phyloP scores from a whole-genome alignment of 1,140 invertebrate species.

The Ptiloglossa arizonensis region DNA sequence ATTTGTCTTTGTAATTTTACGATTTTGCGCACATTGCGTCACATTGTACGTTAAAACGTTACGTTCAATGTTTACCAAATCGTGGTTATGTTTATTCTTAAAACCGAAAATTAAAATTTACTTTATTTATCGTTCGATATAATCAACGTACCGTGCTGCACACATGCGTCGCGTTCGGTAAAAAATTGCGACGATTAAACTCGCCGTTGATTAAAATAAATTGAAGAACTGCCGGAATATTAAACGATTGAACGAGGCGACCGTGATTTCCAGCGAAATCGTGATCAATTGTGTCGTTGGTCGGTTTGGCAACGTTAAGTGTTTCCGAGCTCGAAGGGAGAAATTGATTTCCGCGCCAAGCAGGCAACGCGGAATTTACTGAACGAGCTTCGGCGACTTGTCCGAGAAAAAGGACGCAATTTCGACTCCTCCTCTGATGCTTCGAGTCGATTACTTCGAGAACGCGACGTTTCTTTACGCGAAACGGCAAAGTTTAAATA shows the following conservation, averaged over 20 bases:
- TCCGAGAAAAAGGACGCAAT: constrained; percentile 23
- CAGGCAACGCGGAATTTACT: constrained; percentile 4
- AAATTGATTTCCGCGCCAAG: constrained; percentile 23
- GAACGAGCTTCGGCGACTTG: neutral
- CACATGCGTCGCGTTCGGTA: no score
- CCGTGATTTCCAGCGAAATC: constrained; percentile 9
- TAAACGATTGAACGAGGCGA: constrained; percentile 6
- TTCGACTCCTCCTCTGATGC: neutral
- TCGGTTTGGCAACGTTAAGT: constrained; percentile 23
- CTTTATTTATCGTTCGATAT: no score
- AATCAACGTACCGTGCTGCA: no score
- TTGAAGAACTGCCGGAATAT: neutral
- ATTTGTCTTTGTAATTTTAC: no score
- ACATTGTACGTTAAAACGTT: no score
- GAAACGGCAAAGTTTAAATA: neutral
- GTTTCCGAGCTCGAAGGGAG: neutral
- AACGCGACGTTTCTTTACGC: neutral
- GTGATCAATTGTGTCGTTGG: constrained; percentile 1
- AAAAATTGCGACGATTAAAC: neutral
- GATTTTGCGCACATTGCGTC: no score
- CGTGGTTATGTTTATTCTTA: no score
- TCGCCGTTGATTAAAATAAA: neutral
- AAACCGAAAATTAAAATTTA: no score
- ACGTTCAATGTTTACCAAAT: no score
- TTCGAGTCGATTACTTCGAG: constrained; percentile 7